A percentile compares a stretch with the other conserved stretches of the same genome.
Evolutionary conservation across 2,888 invertebrate genomes (phyloP).

Genomic region (Drosophila austrosaltans): DNA sequence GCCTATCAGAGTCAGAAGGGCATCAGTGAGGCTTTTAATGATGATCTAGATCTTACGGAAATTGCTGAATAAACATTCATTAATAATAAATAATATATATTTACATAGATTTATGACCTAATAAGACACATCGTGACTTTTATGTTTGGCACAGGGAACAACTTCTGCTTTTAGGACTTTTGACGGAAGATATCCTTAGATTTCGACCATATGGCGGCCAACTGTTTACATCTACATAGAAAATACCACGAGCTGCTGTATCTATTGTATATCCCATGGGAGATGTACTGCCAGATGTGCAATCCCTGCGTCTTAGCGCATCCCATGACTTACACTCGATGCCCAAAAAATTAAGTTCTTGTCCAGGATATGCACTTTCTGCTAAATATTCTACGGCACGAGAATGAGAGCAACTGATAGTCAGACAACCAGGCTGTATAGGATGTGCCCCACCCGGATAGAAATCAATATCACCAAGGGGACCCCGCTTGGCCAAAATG

Average conservation of each 20-base stretch:
- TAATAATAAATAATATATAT: constrained; percentile 14
- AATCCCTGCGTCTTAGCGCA: constrained; percentile 60
- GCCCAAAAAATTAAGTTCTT: constrained; percentile 73
- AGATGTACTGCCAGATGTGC: constrained; percentile 41
- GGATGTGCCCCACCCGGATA: constrained; percentile 80
- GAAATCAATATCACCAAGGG: constrained; percentile 81
- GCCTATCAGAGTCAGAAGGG: constrained; percentile 71
- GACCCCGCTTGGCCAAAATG: constrained; percentile 76
- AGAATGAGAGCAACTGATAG: constrained; percentile 75
- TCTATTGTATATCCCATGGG: constrained; percentile 77
- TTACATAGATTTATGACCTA: neutral
- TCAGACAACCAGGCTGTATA: constrained; percentile 76
- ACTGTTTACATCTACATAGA: constrained; percentile 74
- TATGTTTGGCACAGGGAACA: constrained; percentile 24
- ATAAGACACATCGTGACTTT: neutral
- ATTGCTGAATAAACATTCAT: constrained; percentile 56
- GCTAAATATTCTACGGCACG: constrained; percentile 79
- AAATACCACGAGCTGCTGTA: constrained; percentile 72
- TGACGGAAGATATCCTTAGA: neutral
- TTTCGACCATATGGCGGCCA: constrained; percentile 72
- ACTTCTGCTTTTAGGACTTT: constrained; percentile 2
- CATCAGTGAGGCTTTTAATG: constrained; percentile 77
- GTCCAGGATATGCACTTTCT: constrained; percentile 77
- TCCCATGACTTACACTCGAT: constrained; percentile 71
- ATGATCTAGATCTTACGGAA: constrained; percentile 81